These are phyloP conservation scores for Vulpes lagopus DNA, from an alignment of 2,113 vertebrate species.

Conservation along the genomic window DNA sequence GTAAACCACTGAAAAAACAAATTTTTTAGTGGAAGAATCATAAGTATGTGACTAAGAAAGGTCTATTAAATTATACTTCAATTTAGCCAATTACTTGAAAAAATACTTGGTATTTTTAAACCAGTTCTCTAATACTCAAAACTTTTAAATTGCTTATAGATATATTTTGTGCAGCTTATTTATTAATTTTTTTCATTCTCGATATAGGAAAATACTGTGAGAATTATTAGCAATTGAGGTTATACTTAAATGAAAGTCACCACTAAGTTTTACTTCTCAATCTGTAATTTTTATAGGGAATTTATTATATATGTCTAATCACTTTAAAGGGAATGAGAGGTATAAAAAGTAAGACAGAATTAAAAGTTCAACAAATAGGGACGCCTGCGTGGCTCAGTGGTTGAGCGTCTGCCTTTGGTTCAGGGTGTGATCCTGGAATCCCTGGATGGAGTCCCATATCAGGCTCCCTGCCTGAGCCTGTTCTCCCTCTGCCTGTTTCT, in stretches of 20 bases:
- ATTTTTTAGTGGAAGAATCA: slow-evolving; percentile 41
- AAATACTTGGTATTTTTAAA: slow-evolving; percentile 23
- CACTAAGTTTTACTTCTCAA: slow-evolving; percentile 13
- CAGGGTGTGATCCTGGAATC: too few relatives aligned
- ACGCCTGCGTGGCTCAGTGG: too few relatives aligned
- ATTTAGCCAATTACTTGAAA: slow-evolving; percentile 3
- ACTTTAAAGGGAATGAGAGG: neutral
- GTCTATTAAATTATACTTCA: neutral
- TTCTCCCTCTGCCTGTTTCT: too few relatives aligned
- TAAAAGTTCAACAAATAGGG: slow-evolving; percentile 45
- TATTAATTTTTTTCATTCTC: neutral
- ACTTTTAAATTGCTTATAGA: neutral
- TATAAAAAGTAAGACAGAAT: neutral
- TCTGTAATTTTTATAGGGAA: neutral
- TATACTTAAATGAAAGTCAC: slow-evolving; percentile 24
- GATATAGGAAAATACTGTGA: neutral
- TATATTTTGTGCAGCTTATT: neutral
- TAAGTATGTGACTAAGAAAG: slow-evolving; percentile 43
- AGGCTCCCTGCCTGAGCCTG: too few relatives aligned
- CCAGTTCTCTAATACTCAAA: slow-evolving; percentile 15
- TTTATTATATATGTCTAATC: neutral
- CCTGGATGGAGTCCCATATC: too few relatives aligned
- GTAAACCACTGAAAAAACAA: slow-evolving; percentile 11
- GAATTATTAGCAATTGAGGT: neutral
- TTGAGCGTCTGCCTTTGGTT: too few relatives aligned